phyloP scores from a whole-genome alignment of 2,888 invertebrate species.

The Strigamia crassipes region DNA sequence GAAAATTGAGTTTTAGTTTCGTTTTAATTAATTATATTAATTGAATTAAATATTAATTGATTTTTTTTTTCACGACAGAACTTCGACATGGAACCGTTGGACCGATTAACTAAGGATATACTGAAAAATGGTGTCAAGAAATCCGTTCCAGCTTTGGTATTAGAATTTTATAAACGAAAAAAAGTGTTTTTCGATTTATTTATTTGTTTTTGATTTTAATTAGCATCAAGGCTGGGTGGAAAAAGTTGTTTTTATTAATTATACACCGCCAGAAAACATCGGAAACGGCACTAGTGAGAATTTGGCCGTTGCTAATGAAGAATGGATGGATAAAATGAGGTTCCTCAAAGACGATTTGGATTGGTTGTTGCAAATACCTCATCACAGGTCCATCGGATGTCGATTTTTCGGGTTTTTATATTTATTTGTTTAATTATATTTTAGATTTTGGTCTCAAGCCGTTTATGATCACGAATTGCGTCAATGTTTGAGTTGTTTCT shows the following conservation, averaged over 20 bases:
- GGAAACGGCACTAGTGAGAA: not conserved
- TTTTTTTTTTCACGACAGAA: not conserved
- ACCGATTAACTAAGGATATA: not conserved
- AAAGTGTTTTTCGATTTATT: slow-evolving; percentile 49
- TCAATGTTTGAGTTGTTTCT: slow-evolving; percentile 70
- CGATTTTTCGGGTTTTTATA: slow-evolving; percentile 37
- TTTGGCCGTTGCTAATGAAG: slow-evolving; percentile 61
- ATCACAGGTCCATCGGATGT: slow-evolving; percentile 65
- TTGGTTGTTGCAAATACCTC: slow-evolving; percentile 70
- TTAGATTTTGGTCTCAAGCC: slow-evolving; percentile 63
- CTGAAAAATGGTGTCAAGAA: slow-evolving; percentile 61
- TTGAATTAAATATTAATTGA: too few relatives aligned
- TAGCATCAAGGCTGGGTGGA: slow-evolving; percentile 68
- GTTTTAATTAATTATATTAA: not conserved
- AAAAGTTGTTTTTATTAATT: slow-evolving; percentile 65
- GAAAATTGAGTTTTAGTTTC: not conserved
- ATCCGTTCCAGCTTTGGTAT: slow-evolving; percentile 65
- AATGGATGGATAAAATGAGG: slow-evolving; percentile 70
- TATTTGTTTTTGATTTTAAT: not conserved
- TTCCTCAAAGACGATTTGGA: slow-evolving; percentile 70
- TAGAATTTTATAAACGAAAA: not conserved
- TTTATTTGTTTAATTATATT: slow-evolving; percentile 44
- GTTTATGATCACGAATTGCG: slow-evolving; percentile 70
- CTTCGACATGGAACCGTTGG: not conserved
- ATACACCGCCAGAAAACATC: slow-evolving; percentile 62